A percentile compares a stretch with the other conserved stretches of the same genome.
Evolutionary conservation across 2,797 vertebrate genomes (phyloP).

Genomic region (Rhinella marina): DNA sequence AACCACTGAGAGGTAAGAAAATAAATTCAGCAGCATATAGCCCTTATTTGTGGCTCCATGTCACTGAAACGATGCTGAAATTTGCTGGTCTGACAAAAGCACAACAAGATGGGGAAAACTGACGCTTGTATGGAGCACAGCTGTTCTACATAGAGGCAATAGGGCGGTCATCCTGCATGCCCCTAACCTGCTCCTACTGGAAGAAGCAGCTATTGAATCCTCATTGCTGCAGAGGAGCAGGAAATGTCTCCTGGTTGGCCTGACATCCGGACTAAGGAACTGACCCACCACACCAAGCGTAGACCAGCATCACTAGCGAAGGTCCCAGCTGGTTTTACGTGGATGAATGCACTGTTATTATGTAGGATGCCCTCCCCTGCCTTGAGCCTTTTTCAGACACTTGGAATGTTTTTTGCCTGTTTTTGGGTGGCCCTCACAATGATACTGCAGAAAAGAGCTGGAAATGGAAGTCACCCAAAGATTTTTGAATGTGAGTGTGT

Average conservation of each 20-base stretch:
- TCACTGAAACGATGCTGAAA: neutral
- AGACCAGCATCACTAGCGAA: slow-evolving; percentile 10
- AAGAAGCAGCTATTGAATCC: neutral
- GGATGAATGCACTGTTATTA: neutral
- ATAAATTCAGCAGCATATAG: neutral
- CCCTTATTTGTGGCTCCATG: neutral
- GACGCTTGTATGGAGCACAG: neutral
- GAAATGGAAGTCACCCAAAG: slow-evolving; percentile 22
- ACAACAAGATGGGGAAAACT: slow-evolving; percentile 20
- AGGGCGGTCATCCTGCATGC: slow-evolving; percentile 18
- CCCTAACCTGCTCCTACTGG: neutral
- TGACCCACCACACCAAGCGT: neutral
- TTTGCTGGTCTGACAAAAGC: slow-evolving; percentile 36
- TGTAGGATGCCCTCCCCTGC: neutral
- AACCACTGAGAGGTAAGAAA: neutral
- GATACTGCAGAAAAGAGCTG: neutral
- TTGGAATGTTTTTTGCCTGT: slow-evolving; percentile 46
- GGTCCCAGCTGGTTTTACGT: neutral
- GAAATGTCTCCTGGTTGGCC: neutral
- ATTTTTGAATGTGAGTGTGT: slow-evolving; percentile 28
- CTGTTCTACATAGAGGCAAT: neutral
- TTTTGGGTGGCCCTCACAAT: neutral
- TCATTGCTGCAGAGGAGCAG: neutral
- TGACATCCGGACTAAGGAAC: neutral
- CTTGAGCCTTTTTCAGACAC: slow-evolving; percentile 38